Conservation (phyloP, 2,113 vertebrate genomes). For the Microtus oregoni region DNA sequence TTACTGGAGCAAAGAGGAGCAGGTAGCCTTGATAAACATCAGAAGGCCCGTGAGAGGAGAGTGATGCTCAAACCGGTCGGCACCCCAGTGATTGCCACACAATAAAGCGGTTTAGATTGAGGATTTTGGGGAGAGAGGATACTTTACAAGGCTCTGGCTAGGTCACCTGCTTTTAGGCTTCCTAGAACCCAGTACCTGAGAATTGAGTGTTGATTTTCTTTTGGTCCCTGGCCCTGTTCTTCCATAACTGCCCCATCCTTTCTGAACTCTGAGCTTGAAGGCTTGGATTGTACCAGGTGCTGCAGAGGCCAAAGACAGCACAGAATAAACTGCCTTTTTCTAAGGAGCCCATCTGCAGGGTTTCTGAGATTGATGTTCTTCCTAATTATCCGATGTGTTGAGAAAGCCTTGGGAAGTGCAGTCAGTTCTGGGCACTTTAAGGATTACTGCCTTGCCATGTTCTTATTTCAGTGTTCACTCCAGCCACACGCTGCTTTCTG, state of each 20-base stretch:
- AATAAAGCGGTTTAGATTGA: conserved; percentile 66
- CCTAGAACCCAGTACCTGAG: not conserved
- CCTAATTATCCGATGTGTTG: not conserved
- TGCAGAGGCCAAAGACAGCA: not conserved
- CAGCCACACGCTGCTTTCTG: not conserved
- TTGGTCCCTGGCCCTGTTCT: not conserved
- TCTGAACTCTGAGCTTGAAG: conserved; percentile 15
- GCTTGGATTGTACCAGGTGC: not conserved
- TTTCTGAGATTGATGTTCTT: not conserved
- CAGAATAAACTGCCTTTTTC: not conserved
- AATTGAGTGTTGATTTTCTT: not conserved
- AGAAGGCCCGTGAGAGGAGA: not conserved
- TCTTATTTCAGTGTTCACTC: not conserved
- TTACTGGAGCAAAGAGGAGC: not conserved
- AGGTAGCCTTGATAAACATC: not conserved
- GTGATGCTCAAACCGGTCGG: not conserved
- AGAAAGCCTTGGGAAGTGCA: not conserved
- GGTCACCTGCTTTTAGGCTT: not conserved
- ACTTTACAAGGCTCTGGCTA: not conserved
- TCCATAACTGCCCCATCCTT: not conserved
- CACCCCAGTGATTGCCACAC: not conserved
- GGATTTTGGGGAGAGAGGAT: not conserved
- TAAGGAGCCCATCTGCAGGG: not conserved
- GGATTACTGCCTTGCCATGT: not conserved
- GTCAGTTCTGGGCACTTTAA: not conserved